Evolutionary conservation across 2,888 invertebrate genomes (phyloP), one percentile per base, ranked within the genome.

Genomic region (Clostera curtula): DNA sequence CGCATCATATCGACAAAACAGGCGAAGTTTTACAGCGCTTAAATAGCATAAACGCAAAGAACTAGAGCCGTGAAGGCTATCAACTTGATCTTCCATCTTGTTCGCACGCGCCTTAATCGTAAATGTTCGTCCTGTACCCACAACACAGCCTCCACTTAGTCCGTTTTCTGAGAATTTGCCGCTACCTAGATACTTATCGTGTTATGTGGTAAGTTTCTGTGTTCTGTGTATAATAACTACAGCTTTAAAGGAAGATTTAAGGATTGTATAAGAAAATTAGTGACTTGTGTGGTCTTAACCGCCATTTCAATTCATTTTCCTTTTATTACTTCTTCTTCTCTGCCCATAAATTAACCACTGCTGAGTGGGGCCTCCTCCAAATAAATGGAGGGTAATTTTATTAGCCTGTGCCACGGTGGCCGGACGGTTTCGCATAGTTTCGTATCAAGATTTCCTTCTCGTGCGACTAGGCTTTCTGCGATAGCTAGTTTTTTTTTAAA

Each of bases 121-220:
- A 8, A 52, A 46, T 36, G 6, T 34, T 28, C 20, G 20, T 62
- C 55, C 54, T 29, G 10, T 56, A 3, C 26, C 40, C 53, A 35
- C 48, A 30, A 40, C 55, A 54, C 67, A 69, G 69, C 68, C 69
- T 69, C 69, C 56, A 41, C 36, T 39, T 43, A 53, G 53, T 58
- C 59, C 48, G 43, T 56, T 60, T 76, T 77, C 79, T 59, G 31
- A 61, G 77, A 79, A 76, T 43, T 58, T 46, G 27, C 35, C 48
- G 54, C 51, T 56, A 56, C 49, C 30, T 49, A 49, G 38, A 35
- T 56, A 58, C 50, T 49, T 57, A 63, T 61, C 60, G 54, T 36
- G 45, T 42, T n/a, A 27, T 45, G 49, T 51, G 48, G 53, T 49
- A 50, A 57, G 55, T 56, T 48, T 48, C 49, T 57, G n/a, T n/a